These are phyloP conservation scores for Stegodyphus dumicola DNA, from an alignment of 1,140 invertebrate genomes.

Conservation along the genomic window DNA sequence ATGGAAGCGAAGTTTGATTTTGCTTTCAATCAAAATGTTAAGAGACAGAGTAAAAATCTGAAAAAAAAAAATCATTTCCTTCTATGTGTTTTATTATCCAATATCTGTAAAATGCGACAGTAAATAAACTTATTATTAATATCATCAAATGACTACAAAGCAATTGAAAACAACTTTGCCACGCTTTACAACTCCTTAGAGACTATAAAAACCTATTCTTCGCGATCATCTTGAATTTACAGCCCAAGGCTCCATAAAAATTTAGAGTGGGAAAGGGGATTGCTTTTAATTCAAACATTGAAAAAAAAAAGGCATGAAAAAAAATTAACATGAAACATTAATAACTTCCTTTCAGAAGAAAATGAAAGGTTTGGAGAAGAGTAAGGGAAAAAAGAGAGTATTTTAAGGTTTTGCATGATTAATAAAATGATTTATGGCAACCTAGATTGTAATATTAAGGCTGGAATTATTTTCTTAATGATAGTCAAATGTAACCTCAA, in stretches of 20 bases:
- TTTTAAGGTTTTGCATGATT: slow-evolving; percentile 57
- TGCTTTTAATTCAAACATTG: too few species aligned
- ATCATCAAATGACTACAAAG: too few species aligned
- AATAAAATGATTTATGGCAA: slow-evolving; percentile 54
- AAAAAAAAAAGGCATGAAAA: background rate
- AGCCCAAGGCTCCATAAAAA: background rate
- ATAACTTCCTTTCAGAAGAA: slow-evolving; percentile 5
- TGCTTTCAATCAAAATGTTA: too few species aligned
- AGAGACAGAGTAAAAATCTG: too few species aligned
- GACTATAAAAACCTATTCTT: background rate
- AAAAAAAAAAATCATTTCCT: too few species aligned
- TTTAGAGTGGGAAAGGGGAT: background rate
- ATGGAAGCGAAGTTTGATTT: too few species aligned
- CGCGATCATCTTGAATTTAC: background rate
- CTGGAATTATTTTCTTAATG: slow-evolving; percentile 54
- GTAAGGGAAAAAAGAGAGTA: background rate
- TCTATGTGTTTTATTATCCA: too few species aligned
- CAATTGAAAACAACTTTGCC: too few species aligned
- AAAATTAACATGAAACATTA: slow-evolving; percentile 2
- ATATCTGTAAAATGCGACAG: too few species aligned
- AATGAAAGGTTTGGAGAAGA: background rate
- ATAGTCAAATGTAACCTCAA: slow-evolving; percentile 31
- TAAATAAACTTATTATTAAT: too few species aligned
- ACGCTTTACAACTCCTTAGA: background rate
- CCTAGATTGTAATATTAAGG: slow-evolving; percentile 41